Evolutionary conservation across 23 tunicate species (phyloP).

Genomic region (Halocynthia aurantium): DNA sequence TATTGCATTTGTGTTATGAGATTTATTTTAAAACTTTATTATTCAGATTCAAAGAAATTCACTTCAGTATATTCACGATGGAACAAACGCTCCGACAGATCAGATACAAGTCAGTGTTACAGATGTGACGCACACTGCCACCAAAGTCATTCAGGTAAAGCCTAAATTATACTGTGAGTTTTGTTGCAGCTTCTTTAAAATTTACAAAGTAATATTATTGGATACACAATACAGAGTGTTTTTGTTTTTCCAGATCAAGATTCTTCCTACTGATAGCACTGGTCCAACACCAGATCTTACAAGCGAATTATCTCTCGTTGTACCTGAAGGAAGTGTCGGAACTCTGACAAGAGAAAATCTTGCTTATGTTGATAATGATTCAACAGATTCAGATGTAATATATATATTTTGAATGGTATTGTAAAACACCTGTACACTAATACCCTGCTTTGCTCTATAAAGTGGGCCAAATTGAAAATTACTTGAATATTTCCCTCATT

Average conservation of each 20-base stretch:
- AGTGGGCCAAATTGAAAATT: no score
- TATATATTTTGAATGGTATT: no score
- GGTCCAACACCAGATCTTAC: slow-evolving; percentile 64
- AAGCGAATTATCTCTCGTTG: slow-evolving; percentile 47
- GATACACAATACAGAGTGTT: background rate
- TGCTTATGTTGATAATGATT: slow-evolving; percentile 50
- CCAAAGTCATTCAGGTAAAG: slow-evolving; percentile 72
- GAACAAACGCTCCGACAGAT: slow-evolving; percentile 30
- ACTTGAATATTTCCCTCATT: no score
- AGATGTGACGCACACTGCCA: slow-evolving; percentile 58
- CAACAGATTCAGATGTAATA: slow-evolving; percentile 43
- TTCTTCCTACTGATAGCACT: slow-evolving; percentile 25
- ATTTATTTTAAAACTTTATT: background rate
- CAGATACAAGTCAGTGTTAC: slow-evolving; percentile 86
- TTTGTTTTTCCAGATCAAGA: slow-evolving; percentile 27
- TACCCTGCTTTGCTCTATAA: no score
- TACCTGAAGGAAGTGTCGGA: slow-evolving; percentile 47
- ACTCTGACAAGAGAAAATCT: slow-evolving; percentile 60
- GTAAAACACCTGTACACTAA: no score
- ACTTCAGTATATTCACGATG: slow-evolving; percentile 57
- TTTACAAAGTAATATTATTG: background rate
- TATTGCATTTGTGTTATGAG: background rate
- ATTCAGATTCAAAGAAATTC: slow-evolving; percentile 26
- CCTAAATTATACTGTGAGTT: background rate
- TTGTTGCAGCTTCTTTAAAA: background rate